Percentiles rank a stretch among this genome's conserved stretches.
These are phyloP conservation scores for Porites lobata DNA, from an alignment of 92 coral and sea anemone genomes.

Conservation along the genomic window DNA sequence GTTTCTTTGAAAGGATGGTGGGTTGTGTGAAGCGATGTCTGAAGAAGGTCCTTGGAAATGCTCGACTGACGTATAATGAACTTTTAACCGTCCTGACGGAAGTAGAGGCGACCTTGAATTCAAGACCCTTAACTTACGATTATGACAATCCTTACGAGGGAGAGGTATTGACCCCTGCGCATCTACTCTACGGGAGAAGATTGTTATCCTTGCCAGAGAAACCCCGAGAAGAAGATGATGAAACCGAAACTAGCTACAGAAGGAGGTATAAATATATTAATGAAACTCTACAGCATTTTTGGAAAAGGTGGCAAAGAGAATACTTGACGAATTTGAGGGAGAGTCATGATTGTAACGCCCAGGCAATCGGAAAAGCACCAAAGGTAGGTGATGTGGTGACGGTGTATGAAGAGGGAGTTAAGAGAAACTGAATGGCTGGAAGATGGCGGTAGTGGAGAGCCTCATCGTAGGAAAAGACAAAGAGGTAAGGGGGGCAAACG, in stretches of 20 bases:
- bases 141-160: slow-evolving; percentile 38
- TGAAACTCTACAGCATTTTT: slow-evolving; percentile 49
- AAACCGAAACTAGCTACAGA: slow-evolving; percentile 18
- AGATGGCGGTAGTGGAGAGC: no score
- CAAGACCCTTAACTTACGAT: slow-evolving; percentile 36
- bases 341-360: no score
- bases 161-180: slow-evolving; percentile 41
- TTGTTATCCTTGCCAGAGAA: slow-evolving; percentile 20
- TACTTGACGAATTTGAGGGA: no score
- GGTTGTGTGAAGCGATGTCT: slow-evolving; percentile 52
- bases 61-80: slow-evolving; percentile 43
- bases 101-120: slow-evolving; percentile 47
- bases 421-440: no score
- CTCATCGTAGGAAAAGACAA: not conserved
- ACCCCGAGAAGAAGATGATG: slow-evolving; percentile 31
- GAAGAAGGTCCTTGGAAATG: slow-evolving; percentile 43
- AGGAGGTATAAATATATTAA: slow-evolving; percentile 44
- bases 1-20: slow-evolving; percentile 7
- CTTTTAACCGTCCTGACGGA: slow-evolving; percentile 25
- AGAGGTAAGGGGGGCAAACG: slow-evolving; percentile 44
- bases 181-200: slow-evolving; percentile 46
- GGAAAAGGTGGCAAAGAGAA: slow-evolving; percentile 69
- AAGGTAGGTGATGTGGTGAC: no score
- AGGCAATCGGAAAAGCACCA: no score
- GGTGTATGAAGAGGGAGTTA: no score